Evolutionary conservation across 2,797 vertebrate species (phyloP).

Genomic region (Petrocephalus schoutedeni): DNA sequence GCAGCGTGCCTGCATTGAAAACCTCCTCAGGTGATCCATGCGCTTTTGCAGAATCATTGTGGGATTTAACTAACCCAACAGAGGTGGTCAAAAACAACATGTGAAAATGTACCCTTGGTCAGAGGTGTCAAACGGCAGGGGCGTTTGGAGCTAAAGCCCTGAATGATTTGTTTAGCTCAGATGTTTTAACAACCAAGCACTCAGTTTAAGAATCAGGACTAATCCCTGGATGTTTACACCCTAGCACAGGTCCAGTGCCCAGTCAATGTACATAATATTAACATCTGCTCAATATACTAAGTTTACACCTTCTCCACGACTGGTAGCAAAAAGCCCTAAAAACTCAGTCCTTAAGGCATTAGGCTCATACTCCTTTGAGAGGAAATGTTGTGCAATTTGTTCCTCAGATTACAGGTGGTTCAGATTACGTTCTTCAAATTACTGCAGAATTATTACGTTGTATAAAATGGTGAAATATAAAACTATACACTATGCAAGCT

Average conservation of each 20-base stretch:
- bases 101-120: no score
- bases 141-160: not conserved
- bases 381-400: not conserved
- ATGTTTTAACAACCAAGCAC: not conserved
- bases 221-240: not conserved
- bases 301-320: not conserved
- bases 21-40: constrained; percentile 75
- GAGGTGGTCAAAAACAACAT: no score
- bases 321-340: not conserved
- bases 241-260: not conserved
- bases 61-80: no score
- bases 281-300: not conserved
- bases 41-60: no score
- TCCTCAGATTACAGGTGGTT: not conserved
- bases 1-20: constrained; percentile 87
- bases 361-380: not conserved
- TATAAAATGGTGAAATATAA: not conserved
- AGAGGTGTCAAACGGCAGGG: no score
- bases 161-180: not conserved
- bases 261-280: not conserved
- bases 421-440: not conserved
- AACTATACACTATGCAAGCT: not conserved
- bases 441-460: not conserved
- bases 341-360: not conserved
- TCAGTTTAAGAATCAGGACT: not conserved